Evolutionary conservation across 2,113 vertebrate genomes (phyloP), one percentile per base, ranked within the genome.

Genomic region (Apteryx mantelli): DNA sequence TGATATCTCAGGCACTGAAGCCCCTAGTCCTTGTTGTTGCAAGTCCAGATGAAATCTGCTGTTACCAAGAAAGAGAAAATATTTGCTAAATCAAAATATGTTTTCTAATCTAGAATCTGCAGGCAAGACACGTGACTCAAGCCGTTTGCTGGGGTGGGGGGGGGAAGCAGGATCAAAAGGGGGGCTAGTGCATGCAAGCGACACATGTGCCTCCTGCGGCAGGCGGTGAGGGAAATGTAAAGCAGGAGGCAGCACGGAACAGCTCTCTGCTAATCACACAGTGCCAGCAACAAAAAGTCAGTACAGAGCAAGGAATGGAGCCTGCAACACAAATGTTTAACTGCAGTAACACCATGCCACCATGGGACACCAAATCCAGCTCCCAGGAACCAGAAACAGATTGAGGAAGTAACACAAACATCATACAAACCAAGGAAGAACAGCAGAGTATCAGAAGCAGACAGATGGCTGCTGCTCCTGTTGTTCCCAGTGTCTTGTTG

Each of bases 371-470:
- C 89, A 94, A 81, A 70, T 66, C 78, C 85, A 93, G 50, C 81
- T 95, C 94, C 86, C 71, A 93, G 65, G 91, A 94, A 96, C 83
- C 52, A 97, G 94, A 85, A 96, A 94, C 94, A 97, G 97, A 96
- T 86, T 97, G 95, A 89, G 88, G 64, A 95, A 96, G 91, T 93
- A 96, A 94, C 89, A 88, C 36, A 92, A 95, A 94, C 86, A 95
- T 81, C 64, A 74, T 84, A 64, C 82, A 89, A 92, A 93, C 50
- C 82, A 89, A 96, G 96, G 65, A 96, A 89, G 81, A 94, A 92
- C 63, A 95, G 87, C 7, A 0, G 79, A 96, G 88, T 76, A 94
- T 78, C 87, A 92, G 83, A 86, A 95, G 89, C 75, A 83, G 92
- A 82, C 96, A 97, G 94, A 97, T 96, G 95, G 96, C 64, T 96